phyloP scores from a whole-genome alignment of 2,888 invertebrate genomes.

The Odontomyia ornata region DNA sequence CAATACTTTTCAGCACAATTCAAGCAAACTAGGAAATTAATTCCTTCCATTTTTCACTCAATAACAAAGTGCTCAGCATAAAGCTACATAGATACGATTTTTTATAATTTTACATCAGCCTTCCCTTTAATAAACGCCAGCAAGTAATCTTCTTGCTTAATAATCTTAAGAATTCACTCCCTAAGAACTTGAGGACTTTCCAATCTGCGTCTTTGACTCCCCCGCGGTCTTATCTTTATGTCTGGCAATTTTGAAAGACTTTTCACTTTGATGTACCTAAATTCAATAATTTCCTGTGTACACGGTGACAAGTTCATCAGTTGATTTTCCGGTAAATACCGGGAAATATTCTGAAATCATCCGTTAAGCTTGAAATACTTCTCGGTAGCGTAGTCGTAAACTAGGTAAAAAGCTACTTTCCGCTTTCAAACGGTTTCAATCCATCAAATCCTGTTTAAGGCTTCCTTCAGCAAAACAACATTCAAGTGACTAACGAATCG shows the following conservation, averaged over 20 bases:
- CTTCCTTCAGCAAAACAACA: slow-evolving; percentile 33
- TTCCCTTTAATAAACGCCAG: no score
- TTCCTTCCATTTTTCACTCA: no score
- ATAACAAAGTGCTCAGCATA: no score
- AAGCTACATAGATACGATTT: no score
- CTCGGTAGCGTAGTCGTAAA: not conserved
- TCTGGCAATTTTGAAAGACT: not conserved
- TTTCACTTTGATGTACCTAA: slow-evolving; percentile 4
- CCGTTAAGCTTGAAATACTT: slow-evolving; percentile 32
- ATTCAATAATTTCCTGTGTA: slow-evolving; percentile 43
- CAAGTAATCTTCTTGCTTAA: no score
- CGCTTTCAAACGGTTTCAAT: slow-evolving; percentile 41
- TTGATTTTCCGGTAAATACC: slow-evolving; percentile 41
- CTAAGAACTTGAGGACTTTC: no score
- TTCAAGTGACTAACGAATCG: slow-evolving; percentile 43
- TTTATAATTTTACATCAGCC: no score
- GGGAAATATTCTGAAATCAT: slow-evolving; percentile 31
- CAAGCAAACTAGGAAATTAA: no score
- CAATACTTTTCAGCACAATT: no score
- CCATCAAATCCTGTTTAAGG: slow-evolving; percentile 45
- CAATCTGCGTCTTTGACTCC: not conserved
- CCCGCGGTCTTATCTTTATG: not conserved
- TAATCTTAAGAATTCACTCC: no score
- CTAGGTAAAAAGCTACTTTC: slow-evolving; percentile 38
- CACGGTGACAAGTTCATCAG: slow-evolving; percentile 39